Percentiles rank a stretch among this genome's conserved stretches.
These are phyloP conservation scores for Oligia fasciuncula DNA, from an alignment of 2,888 invertebrate species.

Conservation along the genomic window DNA sequence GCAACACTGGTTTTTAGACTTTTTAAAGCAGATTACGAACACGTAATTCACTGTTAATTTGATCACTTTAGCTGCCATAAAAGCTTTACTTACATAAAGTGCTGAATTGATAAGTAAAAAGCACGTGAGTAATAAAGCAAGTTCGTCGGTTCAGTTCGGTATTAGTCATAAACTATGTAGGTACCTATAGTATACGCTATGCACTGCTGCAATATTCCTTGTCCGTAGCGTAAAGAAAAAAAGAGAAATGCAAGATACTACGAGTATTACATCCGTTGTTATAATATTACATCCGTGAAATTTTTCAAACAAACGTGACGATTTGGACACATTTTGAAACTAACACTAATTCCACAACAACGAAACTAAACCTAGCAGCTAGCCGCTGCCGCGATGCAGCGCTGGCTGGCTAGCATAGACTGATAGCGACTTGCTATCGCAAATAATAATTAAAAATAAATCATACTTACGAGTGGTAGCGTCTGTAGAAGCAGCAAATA, in stretches of 20 bases:
- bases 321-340: not conserved
- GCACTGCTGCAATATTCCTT: slow-evolving; percentile 21
- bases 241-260: not conserved
- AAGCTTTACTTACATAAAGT: not conserved
- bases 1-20: not conserved
- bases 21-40: not conserved
- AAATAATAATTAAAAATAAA: slow-evolving; percentile 51
- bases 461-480: slow-evolving; percentile 83
- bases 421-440: not conserved
- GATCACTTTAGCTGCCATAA: not conserved
- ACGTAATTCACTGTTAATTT: slow-evolving; percentile 19
- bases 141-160: slow-evolving; percentile 9
- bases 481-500: slow-evolving; percentile 80
- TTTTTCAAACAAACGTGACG: not conserved
- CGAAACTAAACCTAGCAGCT: slow-evolving; percentile 7
- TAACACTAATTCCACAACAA: not conserved
- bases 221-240: not conserved
- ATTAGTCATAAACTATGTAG: slow-evolving; percentile 28
- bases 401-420: not conserved
- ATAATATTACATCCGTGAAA: not conserved
- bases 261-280: not conserved
- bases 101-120: slow-evolving; percentile 3
- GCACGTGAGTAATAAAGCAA: slow-evolving; percentile 32
- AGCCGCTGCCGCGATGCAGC: too few relatives aligned
- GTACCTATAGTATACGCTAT: slow-evolving; percentile 9